Evolutionary conservation across 2,888 invertebrate genomes (phyloP), one percentile per base, ranked within the genome.

Genomic region (Piscicola geometra): DNA sequence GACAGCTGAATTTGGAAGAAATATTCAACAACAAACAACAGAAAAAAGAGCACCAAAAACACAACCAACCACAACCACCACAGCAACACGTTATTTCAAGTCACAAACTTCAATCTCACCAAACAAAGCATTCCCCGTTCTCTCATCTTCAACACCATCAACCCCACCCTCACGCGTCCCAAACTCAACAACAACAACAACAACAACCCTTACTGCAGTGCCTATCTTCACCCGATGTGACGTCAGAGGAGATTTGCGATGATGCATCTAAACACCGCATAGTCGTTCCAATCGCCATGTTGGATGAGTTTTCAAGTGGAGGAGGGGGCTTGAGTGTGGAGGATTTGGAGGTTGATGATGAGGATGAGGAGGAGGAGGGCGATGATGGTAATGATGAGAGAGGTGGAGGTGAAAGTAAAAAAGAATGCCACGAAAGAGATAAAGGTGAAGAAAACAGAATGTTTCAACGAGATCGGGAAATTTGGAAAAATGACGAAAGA

Each of bases 361-460:
- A 78, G 30, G 33, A 50, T 36, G 66, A 71, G 41, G 76, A 86
- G 77, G 87, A 87, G 67, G 86, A 88, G 30, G 89, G 88, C 21
- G 73, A 75, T 25, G 67, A 36, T 68, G 28, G 36, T 9, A 70
- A 75, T 25, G 67, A 36, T 68, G 28, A 15, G 3, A 77, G 78
- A n/a, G 88, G 32, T 25, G 68, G 25, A 2, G 64, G 64, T 28
- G 72, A 32, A 9, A 36, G 21, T 25, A 35, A 21, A 28, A 52
- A 52, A 60, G 64, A 36, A 30, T 25, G 25, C 32, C 47, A 83
- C 74, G 85, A 88, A 5, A 78, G 78, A 52, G 88, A 52, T 25
- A 70, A 75, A 28, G 67, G 25, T 66, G 28, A 41, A 28, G 60
- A 21, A 35, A 50, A 33, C n/a, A 47, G 28, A n/a, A 56, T 47